phyloP scores from a whole-genome alignment of 2,113 vertebrate genomes.

The Bungarus multicinctus region DNA sequence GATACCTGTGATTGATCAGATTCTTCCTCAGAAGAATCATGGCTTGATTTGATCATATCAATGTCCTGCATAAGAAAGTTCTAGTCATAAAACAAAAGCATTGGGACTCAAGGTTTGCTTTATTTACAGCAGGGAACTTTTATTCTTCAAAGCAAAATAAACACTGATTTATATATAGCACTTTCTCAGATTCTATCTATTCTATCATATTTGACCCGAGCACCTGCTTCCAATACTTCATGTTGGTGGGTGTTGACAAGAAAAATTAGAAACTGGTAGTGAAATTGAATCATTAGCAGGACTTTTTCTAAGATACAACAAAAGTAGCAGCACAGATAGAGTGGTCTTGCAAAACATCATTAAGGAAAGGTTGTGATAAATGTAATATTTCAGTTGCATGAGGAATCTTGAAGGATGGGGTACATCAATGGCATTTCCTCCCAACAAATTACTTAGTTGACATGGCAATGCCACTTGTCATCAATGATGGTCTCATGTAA shows the following conservation, averaged over 20 bases:
- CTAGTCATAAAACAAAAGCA: neutral
- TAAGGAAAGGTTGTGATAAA: conserved; percentile 66
- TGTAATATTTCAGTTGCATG: conserved; percentile 61
- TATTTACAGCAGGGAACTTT: neutral
- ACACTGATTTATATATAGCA: neutral
- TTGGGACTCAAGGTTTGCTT: neutral
- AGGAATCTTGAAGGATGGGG: conserved; percentile 59
- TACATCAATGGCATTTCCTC: conserved; percentile 61
- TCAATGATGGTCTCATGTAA: conserved; percentile 39
- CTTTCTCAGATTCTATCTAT: neutral
- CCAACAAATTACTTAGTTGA: conserved; percentile 62
- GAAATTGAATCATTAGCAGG: neutral
- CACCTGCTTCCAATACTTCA: neutral
- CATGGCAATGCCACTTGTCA: conserved; percentile 53
- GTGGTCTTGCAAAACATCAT: neutral
- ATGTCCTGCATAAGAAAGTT: too few relatives aligned
- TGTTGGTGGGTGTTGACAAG: neutral
- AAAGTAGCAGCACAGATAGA: neutral
- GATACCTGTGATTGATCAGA: neutral
- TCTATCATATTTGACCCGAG: neutral
- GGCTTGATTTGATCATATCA: neutral
- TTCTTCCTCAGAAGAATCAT: neutral
- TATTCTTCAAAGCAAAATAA: neutral
- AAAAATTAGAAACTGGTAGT: neutral
- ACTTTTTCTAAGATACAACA: neutral